Percentiles rank a stretch among this genome's conserved stretches.
phyloP scores from a whole-genome alignment of 2,888 invertebrate genomes.

The Catocala sponsa region DNA sequence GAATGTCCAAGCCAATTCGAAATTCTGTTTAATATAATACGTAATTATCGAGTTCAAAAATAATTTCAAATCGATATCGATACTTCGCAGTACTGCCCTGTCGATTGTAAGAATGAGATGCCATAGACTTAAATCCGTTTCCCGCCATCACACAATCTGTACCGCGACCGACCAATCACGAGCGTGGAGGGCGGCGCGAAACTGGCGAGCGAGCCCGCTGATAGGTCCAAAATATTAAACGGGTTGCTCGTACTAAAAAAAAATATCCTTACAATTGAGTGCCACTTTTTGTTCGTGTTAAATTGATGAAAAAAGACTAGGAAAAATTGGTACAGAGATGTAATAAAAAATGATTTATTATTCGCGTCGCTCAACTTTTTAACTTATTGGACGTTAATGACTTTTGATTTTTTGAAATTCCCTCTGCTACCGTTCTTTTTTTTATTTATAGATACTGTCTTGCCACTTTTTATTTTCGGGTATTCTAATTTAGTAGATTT shows the following conservation, averaged over 20 bases:
- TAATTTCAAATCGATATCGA: conserved; percentile 52
- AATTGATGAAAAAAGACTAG: conserved; percentile 86
- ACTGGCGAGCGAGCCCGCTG: conserved; percentile 58
- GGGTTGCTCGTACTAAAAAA: conserved; percentile 82
- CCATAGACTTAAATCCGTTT: conserved; percentile 84
- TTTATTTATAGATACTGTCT: conserved; percentile 64
- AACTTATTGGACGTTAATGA: conserved; percentile 87
- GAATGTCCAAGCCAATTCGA: background rate
- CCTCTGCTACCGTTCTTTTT: conserved; percentile 56
- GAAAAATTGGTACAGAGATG: conserved; percentile 82
- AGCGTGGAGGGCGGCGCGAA: conserved; percentile 77
- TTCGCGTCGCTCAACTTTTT: conserved; percentile 81
- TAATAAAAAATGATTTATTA: conserved; percentile 87
- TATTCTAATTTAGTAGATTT: conserved; percentile 62
- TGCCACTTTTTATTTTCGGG: conserved; percentile 58
- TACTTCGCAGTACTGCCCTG: conserved; percentile 51
- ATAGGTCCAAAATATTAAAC: conserved; percentile 84
- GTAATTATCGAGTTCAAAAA: background rate
- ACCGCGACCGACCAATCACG: conserved; percentile 74
- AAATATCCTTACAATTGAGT: conserved; percentile 84
- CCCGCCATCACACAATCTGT: conserved; percentile 86
- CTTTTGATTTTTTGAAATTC: conserved; percentile 83
- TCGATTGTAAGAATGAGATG: conserved; percentile 83
- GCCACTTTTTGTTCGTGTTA: conserved; percentile 85
- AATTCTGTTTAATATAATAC: background rate